These are phyloP conservation scores for Todiramphus saurophagus DNA, from an alignment of 2,113 vertebrate genomes.

Conservation along the genomic window DNA sequence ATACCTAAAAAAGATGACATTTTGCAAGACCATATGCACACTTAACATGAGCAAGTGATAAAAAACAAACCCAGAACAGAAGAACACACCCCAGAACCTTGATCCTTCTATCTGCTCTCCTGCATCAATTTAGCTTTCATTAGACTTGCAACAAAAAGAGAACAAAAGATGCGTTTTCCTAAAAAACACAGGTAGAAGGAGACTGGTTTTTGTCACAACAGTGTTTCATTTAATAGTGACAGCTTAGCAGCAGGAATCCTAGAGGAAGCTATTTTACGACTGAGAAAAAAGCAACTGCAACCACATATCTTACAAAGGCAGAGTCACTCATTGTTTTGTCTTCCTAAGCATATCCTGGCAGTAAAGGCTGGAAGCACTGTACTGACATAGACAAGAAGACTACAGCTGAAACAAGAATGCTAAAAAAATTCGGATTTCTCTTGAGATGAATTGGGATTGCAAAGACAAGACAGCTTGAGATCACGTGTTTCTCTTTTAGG, in stretches of 20 bases:
- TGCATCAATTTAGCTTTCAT: not conserved
- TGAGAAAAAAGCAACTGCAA: not conserved
- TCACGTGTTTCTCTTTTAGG: not conserved
- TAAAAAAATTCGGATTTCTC: not conserved
- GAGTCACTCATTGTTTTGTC: not conserved
- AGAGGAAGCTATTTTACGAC: not conserved
- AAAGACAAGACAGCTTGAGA: not conserved
- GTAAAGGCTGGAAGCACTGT: not conserved
- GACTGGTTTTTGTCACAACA: not conserved
- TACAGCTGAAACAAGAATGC: not conserved
- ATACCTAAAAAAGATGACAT: not conserved
- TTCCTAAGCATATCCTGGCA: conserved; percentile 6
- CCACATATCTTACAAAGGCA: not conserved
- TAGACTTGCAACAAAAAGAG: not conserved
- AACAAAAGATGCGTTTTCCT: not conserved
- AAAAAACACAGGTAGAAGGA: not conserved
- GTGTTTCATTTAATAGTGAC: not conserved
- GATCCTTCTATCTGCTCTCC: not conserved
- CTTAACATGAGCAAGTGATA: not conserved
- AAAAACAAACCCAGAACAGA: not conserved
- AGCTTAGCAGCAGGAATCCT: not conserved
- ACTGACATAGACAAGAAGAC: not conserved
- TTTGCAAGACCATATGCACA: not conserved
- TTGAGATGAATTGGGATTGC: not conserved
- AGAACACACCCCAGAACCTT: not conserved